Base-by-base conservation (phyloP, 2,888 invertebrate genomes). In the Tenthredo amoena region DNA sequence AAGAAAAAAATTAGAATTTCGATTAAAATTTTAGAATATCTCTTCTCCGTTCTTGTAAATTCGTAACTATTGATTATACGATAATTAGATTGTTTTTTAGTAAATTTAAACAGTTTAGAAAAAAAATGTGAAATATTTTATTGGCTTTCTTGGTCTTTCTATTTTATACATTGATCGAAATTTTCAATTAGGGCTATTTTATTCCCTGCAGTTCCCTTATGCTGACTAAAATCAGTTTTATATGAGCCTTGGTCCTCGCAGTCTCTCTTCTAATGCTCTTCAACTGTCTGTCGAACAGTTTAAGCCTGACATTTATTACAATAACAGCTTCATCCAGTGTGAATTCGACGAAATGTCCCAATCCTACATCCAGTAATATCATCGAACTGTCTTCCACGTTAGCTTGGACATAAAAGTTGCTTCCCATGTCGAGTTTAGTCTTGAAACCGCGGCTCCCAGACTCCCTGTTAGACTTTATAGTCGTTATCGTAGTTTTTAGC, bases 401-500 rank as follows among this genome's bases (percentile, higher is more conserved):
- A 0, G 97, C 97, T 92, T 98, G 96, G 92, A 97, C 96, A 90
- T 97, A 98, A 88, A 98, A 96, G 92, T 97, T 97, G 89, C 97
- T 96, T n/a, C 98, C 98, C 47, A 98, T 94, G 91, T 98, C 97
- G 40, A 98, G 95, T 93, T 96, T 95, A 0, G 96, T 96, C 90
- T 96, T 96, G 81, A 96, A 94, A 43, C 40, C 10, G 2, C 43
- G 43, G 40, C 18, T 12, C 2, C 34, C 37, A 40, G 77, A 50
- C 7, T 15, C 7, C 9, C 21, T 58, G 55, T 95, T 94, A 85
- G 95, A 94, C 79, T 95, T 91, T 4, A 97, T 93, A 0, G 96
- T 95, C 91, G 96, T 95, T 34, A 98, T 95, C 0, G 96, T 95
- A 85, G 96, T 96, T 91, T 96, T 96, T 72, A 98, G 94, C 90